These are phyloP conservation scores for Calliphora vicina DNA, from an alignment of 1,140 invertebrate species.

Conservation along the genomic window DNA sequence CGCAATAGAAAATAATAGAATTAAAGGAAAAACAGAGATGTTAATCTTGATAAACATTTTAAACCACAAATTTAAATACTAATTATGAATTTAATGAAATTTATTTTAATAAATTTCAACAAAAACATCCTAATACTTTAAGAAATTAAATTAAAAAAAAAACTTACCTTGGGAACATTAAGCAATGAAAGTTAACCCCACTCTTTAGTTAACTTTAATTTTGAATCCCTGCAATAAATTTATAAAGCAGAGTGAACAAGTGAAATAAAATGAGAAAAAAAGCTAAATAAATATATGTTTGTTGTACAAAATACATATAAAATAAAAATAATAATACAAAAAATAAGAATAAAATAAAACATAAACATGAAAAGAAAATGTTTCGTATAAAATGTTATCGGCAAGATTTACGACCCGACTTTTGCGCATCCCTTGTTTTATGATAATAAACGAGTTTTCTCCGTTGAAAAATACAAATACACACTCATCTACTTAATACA, in stretches of 20 bases:
- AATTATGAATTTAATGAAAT: background rate
- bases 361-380: slow-evolving; percentile 57
- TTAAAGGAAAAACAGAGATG: background rate
- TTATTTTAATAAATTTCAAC: background rate
- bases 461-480: slow-evolving; percentile 59
- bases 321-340: background rate
- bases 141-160: background rate
- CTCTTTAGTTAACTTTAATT: background rate
- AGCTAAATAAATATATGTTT: background rate
- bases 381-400: slow-evolving; percentile 65
- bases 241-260: background rate
- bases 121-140: background rate
- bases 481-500: background rate
- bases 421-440: slow-evolving; percentile 64
- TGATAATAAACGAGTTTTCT: slow-evolving; percentile 65
- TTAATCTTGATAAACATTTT: background rate
- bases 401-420: slow-evolving; percentile 65
- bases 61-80: background rate
- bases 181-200: no score
- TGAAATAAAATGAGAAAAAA: background rate
- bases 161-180: background rate
- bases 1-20: background rate
- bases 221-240: background rate
- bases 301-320: background rate
- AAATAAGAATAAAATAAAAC: background rate